Base-by-base conservation (phyloP, 2,888 invertebrate genomes). In the Agonopterix arenella region DNA sequence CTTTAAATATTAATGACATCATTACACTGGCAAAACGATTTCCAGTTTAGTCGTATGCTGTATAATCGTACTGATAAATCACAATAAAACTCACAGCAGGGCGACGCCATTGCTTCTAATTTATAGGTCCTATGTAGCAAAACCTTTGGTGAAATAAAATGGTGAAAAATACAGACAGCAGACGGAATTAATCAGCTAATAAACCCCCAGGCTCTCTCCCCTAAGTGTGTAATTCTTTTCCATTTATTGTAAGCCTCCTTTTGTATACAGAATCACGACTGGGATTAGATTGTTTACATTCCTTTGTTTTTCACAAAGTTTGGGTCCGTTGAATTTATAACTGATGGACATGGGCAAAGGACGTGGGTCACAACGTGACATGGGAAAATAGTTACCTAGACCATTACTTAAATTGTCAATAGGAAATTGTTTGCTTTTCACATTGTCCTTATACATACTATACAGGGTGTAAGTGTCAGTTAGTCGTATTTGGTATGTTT, bases 1-100 rank as follows among this genome's bases (percentile, higher is more conserved):
- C 57, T 64, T 70, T 60, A 72, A 76, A 70, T 71, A 76, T 73
- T 75, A 75, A 78, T 76, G 73, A 71, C 64, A 62, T 72, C 69
- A 69, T 79, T 73, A 78, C 64, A 60, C 52, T 58, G 59, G 65
- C 63, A 66, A 74, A 72, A 70, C 64, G 71, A 58, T 75, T 70
- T 66, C 69, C 66, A 72, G 72, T 77, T 76, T 67, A 75, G 76
- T 73, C 74, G 72, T 77, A 78, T 70, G 63, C 62, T 68, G 72
- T 70, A 76, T 81, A 82, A 82, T 83, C 74, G 72, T 75, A 73
- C 61, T 62, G 67, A 79, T 81, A 74, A 79, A 80, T 84, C 75
- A 81, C 75, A 79, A 77, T 77, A 73, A 76, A 76, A 76, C 73
- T 71, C 75, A 71, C 75, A 75, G 70, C 73, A 69, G 69, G 70